Base-by-base conservation (phyloP, 2,888 invertebrate species). In the Habrosyne pyritoides region DNA sequence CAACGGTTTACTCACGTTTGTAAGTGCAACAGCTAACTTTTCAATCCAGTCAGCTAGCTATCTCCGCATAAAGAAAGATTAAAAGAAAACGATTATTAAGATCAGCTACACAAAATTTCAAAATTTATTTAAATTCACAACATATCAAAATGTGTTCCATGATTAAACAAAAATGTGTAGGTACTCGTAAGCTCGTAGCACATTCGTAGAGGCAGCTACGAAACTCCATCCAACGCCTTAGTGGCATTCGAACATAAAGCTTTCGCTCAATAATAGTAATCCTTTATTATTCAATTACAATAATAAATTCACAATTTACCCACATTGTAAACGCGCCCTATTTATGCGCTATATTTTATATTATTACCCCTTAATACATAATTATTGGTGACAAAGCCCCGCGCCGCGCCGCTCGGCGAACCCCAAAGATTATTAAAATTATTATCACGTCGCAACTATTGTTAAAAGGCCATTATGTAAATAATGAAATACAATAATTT, bases 401-500 rank as follows among this genome's bases (percentile, higher is more conserved):
- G 24, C 26, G 47, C 47, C 30, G 24, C 22, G 51, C 51, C 68
- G 42, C 24, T 24, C 24, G 7, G 14, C 42, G 42, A 18, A 18
- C 42, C 42, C 42, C 42, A 18, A n/a, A 33, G n/a, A 18, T 42
- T 42, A 70, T 72, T 73, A 67, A 71, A 71, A 69, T 64, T 66
- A 69, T 67, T 73, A 71, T 79, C 74, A 66, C 70, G 74, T 61
- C 57, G 55, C 55, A 63, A 59, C 69, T 62, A 64, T 68, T 70
- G 75, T 69, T 58, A 53, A 58, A 28, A 33, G 33, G 33, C 64
- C 69, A 74, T 78, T 81, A 81, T 75, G 75, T 82, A 79, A 81
- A 81, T 79, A 69, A 73, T 62, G 65, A 75, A 81, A 79, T 77
- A 75, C 71, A 75, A 78, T 82, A 76, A 79, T 82, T n/a, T 67